Percentiles rank a stretch among this genome's conserved stretches.
These are phyloP conservation scores for Timandra comae DNA, from an alignment of 2,888 invertebrate species.

Conservation along the genomic window DNA sequence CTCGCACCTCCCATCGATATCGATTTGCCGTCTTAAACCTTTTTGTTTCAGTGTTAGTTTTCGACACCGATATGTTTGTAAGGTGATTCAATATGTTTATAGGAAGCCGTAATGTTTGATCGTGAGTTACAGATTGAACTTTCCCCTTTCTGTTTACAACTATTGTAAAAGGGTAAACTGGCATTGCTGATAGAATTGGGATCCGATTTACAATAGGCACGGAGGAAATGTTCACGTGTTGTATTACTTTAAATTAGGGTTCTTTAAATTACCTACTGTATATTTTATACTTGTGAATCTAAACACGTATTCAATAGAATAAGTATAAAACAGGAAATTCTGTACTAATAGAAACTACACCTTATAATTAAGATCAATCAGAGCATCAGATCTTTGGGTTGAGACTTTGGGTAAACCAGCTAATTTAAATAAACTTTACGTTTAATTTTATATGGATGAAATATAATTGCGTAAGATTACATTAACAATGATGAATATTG, in stretches of 20 bases:
- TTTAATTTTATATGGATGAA: too few relatives aligned
- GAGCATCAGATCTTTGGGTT: too few relatives aligned
- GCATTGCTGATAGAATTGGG: conserved; percentile 52
- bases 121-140: conserved; percentile 14
- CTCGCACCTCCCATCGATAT: conserved; percentile 15
- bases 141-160: conserved; percentile 39
- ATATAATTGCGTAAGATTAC: too few relatives aligned
- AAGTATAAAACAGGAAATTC: too few relatives aligned
- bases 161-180: conserved; percentile 46
- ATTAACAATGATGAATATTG: too few relatives aligned
- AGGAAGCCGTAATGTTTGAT: conserved; percentile 21
- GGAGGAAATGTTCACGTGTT: conserved; percentile 57
- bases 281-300: too few relatives aligned
- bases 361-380: too few relatives aligned
- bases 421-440: too few relatives aligned
- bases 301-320: too few relatives aligned
- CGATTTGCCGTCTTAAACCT: conserved; percentile 5
- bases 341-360: too few relatives aligned
- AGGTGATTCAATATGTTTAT: conserved; percentile 3
- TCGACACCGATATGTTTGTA: neutral
- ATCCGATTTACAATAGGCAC: conserved; percentile 61
- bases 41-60: conserved; percentile 15
- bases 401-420: too few relatives aligned
- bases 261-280: too few relatives aligned
- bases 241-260: conserved; percentile 35